Evolutionary conservation across 2,888 invertebrate genomes (phyloP), one percentile per base, ranked within the genome.

Genomic region (Synergus laeviventris): DNA sequence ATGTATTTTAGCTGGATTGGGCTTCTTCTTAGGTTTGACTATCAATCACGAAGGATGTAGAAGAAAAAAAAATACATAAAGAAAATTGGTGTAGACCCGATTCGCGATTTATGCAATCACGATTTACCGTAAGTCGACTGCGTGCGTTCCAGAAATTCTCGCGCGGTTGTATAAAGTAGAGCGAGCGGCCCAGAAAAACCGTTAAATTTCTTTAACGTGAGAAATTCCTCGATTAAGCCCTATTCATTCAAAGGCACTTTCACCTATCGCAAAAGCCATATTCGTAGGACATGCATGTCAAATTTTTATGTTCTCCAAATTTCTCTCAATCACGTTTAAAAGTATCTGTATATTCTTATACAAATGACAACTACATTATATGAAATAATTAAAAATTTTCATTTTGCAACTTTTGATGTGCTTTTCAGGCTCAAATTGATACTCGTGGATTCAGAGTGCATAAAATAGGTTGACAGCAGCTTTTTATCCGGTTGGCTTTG

Each of bases 121-220:
- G 42, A 39, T 56, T 76, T 66, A 36, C 61, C 60, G 38, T 36
- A 78, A 79, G 66, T 80, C 78, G 76, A 78, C 78, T 77, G 74
- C 73, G 21, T 79, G 76, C 81, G 78, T 81, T 81, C 78, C 78
- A 73, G 60, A 76, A 76, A 76, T 79, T 75, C 79, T 60, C 76
- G 80, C 38, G 18, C 62, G 38, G 38, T 62, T 38, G 38, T 62
- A 62, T 62, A 62, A 62, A 62, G 56, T 62, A 39, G 62, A 62
- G 39, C 62, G 38, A 62, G 38, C 38, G 18, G 62, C 38, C 11
- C 39, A 62, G 62, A 62, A 62, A 62, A 62, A 38, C 62, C 38
- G 39, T 38, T 39, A 18, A 62, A 62, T 62, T 62, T 62, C 62
- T 62, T 62, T 39, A 38, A 39, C 62, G 62, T 62, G 62, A 62